Percentiles rank a stretch among this genome's conserved stretches.
phyloP scores from a whole-genome alignment of 2,797 vertebrate genomes.

The Diglossa cyanea region DNA sequence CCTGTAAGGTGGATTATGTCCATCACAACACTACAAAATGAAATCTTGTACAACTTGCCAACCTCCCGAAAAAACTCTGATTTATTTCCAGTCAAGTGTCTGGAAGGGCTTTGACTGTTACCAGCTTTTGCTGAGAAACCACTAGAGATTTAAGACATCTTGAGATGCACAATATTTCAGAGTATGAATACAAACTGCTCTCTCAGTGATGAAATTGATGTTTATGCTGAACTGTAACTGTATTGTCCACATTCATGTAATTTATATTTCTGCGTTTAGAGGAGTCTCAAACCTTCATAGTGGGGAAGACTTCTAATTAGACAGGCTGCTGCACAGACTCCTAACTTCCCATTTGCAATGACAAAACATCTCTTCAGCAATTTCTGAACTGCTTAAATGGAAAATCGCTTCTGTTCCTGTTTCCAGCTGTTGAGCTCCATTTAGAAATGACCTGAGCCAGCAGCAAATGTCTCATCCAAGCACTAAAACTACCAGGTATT shows the following conservation, averaged over 20 bases:
- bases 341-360: neutral
- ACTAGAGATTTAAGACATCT: neutral
- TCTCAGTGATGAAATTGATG: neutral
- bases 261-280: neutral
- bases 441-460: slow-evolving; percentile 16
- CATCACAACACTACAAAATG: neutral
- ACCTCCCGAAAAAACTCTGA: neutral
- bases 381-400: slow-evolving; percentile 22
- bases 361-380: neutral
- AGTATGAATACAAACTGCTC: neutral
- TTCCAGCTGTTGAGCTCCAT: slow-evolving; percentile 23
- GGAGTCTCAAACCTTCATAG: neutral
- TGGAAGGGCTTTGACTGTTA: neutral
- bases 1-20: neutral
- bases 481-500: slow-evolving; percentile 3
- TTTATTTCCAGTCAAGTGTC: neutral
- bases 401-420: slow-evolving; percentile 17
- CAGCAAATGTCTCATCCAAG: neutral
- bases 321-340: neutral
- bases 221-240: neutral
- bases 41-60: neutral
- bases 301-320: neutral
- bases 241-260: neutral
- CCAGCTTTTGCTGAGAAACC: neutral
- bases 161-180: neutral